A percentile compares a stretch with the other conserved stretches of the same genome.
Evolutionary conservation across 2,888 invertebrate species (phyloP).

Genomic region (Eristalis tenax): DNA sequence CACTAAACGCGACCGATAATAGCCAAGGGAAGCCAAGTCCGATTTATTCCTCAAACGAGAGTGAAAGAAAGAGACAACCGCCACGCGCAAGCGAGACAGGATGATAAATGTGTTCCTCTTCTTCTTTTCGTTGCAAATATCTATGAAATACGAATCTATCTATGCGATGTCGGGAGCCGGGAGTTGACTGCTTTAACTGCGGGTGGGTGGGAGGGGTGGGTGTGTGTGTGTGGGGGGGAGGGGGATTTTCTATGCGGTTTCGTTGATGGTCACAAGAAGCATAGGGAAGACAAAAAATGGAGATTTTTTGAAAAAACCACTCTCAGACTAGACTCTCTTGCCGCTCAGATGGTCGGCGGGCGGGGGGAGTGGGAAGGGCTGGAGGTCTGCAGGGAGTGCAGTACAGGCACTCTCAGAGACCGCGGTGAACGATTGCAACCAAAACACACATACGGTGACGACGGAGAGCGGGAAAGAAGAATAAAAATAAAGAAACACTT

Average conservation of each 20-base stretch:
- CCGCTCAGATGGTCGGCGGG: too few relatives aligned
- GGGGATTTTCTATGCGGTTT: conserved; percentile 12
- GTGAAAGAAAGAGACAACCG: conserved; percentile 29
- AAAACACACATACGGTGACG: conserved; percentile 14
- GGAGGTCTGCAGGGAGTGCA: too few relatives aligned
- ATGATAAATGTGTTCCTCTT: not conserved
- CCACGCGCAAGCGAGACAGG: conserved; percentile 8
- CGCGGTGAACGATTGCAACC: conserved; percentile 45
- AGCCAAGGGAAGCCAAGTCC: conserved; percentile 60
- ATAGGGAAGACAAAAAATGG: conserved; percentile 18
- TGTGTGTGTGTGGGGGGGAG: not conserved
- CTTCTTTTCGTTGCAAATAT: conserved; percentile 17
- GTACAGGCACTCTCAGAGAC: conserved; percentile 8
- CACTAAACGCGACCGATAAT: conserved; percentile 66
- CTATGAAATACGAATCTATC: conserved; percentile 53
- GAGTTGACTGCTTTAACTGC: too few relatives aligned
- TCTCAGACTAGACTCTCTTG: not conserved
- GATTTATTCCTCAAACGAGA: conserved; percentile 48
- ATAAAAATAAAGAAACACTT: conserved; percentile 15
- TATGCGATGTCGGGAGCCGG: not conserved
- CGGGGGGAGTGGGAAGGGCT: not conserved
- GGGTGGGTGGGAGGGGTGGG: too few relatives aligned
- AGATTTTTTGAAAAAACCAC: conserved; percentile 13
- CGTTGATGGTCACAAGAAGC: conserved; percentile 50
- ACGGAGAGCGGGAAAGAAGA: conserved; percentile 45